Base-by-base conservation (phyloP, 2,797 vertebrate genomes). In the Cryptoprocta ferox region DNA sequence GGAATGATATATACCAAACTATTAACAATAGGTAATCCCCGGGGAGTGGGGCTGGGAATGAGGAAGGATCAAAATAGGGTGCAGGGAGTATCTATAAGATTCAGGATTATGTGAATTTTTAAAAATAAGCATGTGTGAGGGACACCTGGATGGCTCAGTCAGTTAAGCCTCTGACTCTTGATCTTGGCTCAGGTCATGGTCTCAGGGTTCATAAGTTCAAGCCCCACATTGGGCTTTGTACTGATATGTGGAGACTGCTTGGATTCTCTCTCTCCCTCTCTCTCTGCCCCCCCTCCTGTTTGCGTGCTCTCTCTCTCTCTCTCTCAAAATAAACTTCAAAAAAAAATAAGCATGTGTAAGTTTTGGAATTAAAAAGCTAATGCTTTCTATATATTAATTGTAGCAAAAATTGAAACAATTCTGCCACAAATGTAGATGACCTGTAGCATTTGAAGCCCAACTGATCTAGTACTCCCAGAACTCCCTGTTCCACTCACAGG, bases 361-460 rank as follows among this genome's bases (percentile, higher is more conserved):
- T 84, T 59, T 73, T n/a, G 9, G 48, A 87, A 59, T 89, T 39
- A 1, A 85, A 87, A 91, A 61, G 53, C 13, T 50, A 70, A 79
- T 37, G n/a, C 16, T 84, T 71, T 53, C 19, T 73, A 13, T 24
- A 35, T 68, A 83, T 66, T 82, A 59, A 59, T 24, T 85, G 42
- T 56, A 93, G n/a, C 66, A 83, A 83, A 65, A 80, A 37, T 65
- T 76, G 71, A 96, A 81, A 21, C 16, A 68, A 63, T 89, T 86
- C 79, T 83, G 42, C 24, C 42, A 30, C 63, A 9, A 68, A 56
- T 63, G 18, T n/a, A 75, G 65, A 42, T 30, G 50, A 45, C 28
- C 21, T 16, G 8, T 8, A 68, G 24, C 18, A 37, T n/a, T 39
- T 66, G 1, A 21, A 28, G n/a, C 68, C n/a, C 15, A 26, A 84